Evolutionary conservation across 1,140 invertebrate species (phyloP).

Genomic region (Zaprionus africanus): DNA sequence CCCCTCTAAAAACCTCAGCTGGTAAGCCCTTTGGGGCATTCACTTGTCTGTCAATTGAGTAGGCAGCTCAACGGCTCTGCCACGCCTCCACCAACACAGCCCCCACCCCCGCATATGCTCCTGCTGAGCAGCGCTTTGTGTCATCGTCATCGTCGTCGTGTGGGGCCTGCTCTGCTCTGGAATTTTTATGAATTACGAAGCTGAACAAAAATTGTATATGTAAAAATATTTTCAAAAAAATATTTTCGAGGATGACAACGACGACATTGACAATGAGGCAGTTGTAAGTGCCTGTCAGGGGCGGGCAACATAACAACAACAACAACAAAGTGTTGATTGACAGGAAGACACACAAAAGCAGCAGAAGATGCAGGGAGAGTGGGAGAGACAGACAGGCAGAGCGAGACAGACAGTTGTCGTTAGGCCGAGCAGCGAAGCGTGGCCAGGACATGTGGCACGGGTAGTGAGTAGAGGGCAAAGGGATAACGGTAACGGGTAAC

Average conservation of each 20-base stretch:
- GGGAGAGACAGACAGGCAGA: background rate
- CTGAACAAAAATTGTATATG: constrained; percentile 60
- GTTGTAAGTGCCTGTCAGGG: constrained; percentile 74
- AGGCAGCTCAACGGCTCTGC: constrained; percentile 33
- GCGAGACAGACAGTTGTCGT: constrained; percentile 46
- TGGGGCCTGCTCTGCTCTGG: constrained; percentile 51
- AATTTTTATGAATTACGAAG: constrained; percentile 78
- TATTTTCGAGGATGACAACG: constrained; percentile 53
- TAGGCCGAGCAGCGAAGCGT: constrained; percentile 72
- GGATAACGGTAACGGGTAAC: constrained; percentile 14
- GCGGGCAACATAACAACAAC: constrained; percentile 11
- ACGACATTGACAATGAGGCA: constrained; percentile 78
- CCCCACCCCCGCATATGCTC: background rate
- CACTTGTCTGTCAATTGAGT: constrained; percentile 46
- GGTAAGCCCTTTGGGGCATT: constrained; percentile 45
- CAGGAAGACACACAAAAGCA: constrained; percentile 60
- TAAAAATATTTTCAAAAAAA: constrained; percentile 70
- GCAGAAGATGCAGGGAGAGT: background rate
- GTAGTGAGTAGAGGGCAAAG: constrained; percentile 36
- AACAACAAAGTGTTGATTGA: constrained; percentile 79
- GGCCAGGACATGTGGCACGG: constrained; percentile 63
- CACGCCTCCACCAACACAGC: background rate
- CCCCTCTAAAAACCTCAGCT: constrained; percentile 32
- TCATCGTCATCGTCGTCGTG: constrained; percentile 38
- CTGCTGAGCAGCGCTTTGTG: constrained; percentile 58